Conservation (phyloP, 2,113 vertebrate species). For the Daphoenositta chrysoptera region DNA sequence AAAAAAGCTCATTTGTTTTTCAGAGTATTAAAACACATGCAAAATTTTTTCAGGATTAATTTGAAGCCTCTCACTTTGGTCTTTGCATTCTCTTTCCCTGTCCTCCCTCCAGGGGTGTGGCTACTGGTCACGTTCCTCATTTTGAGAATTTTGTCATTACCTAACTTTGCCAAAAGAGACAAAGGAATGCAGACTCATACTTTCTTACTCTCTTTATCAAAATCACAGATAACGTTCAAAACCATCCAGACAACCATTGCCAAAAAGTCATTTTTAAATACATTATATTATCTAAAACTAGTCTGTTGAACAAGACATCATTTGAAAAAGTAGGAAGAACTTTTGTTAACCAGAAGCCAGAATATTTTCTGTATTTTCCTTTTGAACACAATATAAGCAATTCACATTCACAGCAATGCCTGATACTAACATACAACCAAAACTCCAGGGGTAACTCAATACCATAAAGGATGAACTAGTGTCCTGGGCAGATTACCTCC, state of each 20-base stretch:
- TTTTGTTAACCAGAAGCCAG: neutral
- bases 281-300: neutral
- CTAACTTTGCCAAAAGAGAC: neutral
- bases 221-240: neutral
- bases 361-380: neutral
- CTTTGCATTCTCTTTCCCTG: neutral
- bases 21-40: neutral
- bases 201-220: neutral
- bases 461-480: neutral
- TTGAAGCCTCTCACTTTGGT: neutral
- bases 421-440: neutral
- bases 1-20: neutral
- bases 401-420: neutral
- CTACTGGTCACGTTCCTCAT: neutral
- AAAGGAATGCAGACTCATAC: neutral
- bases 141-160: neutral
- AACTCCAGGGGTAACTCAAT: neutral
- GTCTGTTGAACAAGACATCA: neutral
- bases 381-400: neutral
- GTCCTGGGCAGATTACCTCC: neutral
- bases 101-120: rapidly evolving
- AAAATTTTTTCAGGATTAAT: neutral
- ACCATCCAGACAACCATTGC: neutral
- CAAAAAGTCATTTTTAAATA: neutral
- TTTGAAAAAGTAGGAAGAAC: neutral